phyloP scores from a whole-genome alignment of 1,140 invertebrate genomes.

The Papilio glaucus region DNA sequence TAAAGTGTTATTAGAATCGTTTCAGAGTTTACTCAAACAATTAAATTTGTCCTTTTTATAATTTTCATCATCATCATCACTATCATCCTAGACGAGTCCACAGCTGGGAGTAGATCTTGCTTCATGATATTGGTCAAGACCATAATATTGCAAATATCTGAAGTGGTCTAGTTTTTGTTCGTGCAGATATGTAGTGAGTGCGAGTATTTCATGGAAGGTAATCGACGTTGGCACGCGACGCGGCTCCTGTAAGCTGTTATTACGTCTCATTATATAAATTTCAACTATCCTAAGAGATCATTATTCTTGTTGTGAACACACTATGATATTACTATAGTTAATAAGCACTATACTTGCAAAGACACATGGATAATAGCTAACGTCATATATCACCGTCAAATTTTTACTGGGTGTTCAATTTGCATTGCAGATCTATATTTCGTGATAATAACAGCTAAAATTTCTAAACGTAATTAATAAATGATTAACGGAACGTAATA shows the following conservation, averaged over 20 bases:
- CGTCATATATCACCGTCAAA: neutral
- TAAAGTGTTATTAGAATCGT: too few species aligned
- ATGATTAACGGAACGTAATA: too few species aligned
- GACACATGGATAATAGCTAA: too few species aligned
- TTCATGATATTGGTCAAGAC: neutral
- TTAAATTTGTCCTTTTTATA: too few species aligned
- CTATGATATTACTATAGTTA: neutral
- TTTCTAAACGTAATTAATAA: too few species aligned
- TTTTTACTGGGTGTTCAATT: too few species aligned
- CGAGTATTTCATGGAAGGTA: neutral
- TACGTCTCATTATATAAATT: slow-evolving; percentile 2
- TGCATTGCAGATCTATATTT: too few species aligned
- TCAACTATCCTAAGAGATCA: slow-evolving; percentile 19
- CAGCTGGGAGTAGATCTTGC: neutral
- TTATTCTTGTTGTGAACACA: neutral
- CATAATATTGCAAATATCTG: neutral
- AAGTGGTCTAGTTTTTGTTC: neutral
- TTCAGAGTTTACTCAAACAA: too few species aligned
- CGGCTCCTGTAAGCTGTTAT: neutral
- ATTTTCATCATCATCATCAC: too few species aligned
- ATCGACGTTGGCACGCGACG: neutral
- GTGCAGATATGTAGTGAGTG: neutral
- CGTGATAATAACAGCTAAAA: too few species aligned
- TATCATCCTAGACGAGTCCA: neutral
- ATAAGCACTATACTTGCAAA: neutral